Evolutionary conservation across 2,888 invertebrate genomes (phyloP), one percentile per base, ranked within the genome.

Genomic region (Alloscopus bannaensis): DNA sequence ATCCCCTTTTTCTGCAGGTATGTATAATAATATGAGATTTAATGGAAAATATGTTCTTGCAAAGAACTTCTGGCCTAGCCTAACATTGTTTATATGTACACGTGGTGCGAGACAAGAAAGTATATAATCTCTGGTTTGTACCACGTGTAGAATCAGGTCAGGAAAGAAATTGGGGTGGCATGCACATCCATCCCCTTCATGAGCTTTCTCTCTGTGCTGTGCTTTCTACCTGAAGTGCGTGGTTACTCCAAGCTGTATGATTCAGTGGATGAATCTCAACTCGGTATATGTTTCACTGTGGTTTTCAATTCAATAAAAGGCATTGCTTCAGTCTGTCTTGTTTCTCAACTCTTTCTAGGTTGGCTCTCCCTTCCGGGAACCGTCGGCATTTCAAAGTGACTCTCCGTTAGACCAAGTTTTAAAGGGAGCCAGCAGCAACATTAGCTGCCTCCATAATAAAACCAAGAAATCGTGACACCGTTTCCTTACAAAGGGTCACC

Each of bases 321-420:
- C 52, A 20, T 8, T 36, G 36, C 36, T 36, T 36, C 36, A 36
- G 13, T 36, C 8, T 36, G 6, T 36, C 8, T 36, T 36, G 36
- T 36, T 45, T 20, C 6, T 16, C 26, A 52, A 16, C 20, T 66
- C n/a, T 29, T 31, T 59, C 20, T 20, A 79, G 81, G 73, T 24
- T 83, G 81, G 82, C 26, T 52, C 18, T 75, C 80, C 86, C 8
- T 87, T 86, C 69, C 83, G 87, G 40, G 83, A 87, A 50, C 89
- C 89, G 1, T 88, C 87, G 62, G 84, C 88, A 8, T 85, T 82
- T 72, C 26, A 82, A 31, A 80, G 77, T 4, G 64, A 83, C 24
- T 80, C 82, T 4, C 84, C 85, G 0, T 57, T 84, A 6, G 80
- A 84, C 11, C 73, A 79, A 24, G 26, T 84, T 8, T 28, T 85